Conservation (phyloP, 1,140 invertebrate genomes). For the Papilio helenus region DNA sequence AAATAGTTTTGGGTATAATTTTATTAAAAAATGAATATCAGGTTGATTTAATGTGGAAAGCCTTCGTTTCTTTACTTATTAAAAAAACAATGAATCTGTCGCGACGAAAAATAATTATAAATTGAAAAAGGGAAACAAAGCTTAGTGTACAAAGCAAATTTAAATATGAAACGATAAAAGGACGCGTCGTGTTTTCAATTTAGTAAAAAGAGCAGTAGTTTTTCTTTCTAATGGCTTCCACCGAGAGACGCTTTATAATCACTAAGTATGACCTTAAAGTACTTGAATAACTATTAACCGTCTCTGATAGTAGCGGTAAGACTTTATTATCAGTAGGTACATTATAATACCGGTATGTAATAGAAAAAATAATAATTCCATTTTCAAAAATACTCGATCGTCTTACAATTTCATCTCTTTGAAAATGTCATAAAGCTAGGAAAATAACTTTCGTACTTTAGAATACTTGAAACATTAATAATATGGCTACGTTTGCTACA, state of each 20-base stretch:
- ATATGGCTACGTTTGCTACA: neutral
- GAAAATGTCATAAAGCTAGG: neutral
- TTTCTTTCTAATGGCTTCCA: no score
- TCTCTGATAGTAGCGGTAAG: neutral
- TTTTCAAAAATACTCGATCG: neutral
- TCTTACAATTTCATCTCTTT: neutral
- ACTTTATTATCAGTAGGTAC: neutral
- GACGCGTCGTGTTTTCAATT: no score
- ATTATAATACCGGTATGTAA: neutral
- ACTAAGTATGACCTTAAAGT: no score
- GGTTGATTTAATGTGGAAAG: neutral
- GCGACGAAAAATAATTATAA: neutral
- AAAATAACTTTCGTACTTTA: neutral
- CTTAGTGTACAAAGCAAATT: neutral
- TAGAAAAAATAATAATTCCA: neutral
- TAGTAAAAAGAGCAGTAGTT: neutral
- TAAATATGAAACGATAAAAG: no score
- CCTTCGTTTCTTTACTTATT: neutral
- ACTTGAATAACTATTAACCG: no score
- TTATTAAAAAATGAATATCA: conserved; percentile 15
- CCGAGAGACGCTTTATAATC: no score
- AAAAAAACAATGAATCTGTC: neutral
- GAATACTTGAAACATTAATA: neutral
- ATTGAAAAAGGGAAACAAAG: neutral
- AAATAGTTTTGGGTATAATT: neutral